phyloP scores from a whole-genome alignment of 2,888 invertebrate genomes.

The Eucera pruinosa region DNA sequence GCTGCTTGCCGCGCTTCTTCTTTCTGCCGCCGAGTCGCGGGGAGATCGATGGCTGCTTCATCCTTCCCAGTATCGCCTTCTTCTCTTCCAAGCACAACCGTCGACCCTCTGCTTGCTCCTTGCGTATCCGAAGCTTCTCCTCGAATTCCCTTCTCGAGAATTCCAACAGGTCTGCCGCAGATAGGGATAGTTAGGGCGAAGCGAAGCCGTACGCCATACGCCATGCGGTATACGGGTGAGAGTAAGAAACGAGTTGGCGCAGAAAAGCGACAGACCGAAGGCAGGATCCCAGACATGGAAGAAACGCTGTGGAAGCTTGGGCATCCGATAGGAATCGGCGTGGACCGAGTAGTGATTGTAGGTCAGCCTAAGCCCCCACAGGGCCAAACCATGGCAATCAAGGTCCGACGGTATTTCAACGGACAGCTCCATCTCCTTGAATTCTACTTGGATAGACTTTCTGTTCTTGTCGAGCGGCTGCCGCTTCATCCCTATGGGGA shows the following conservation, averaged over 20 bases:
- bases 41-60: slow-evolving; percentile 83
- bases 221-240: too few species aligned
- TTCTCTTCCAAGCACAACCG: slow-evolving; percentile 84
- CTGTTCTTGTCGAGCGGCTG: slow-evolving; percentile 74
- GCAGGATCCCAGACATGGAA: slow-evolving; percentile 49
- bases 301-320: slow-evolving; percentile 78
- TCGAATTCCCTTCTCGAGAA: slow-evolving; percentile 85
- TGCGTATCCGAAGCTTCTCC: slow-evolving; percentile 82
- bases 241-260: too few species aligned
- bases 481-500: slow-evolving; percentile 82
- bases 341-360: slow-evolving; percentile 87
- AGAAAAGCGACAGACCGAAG: slow-evolving; percentile 29
- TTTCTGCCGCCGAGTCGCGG: slow-evolving; percentile 56
- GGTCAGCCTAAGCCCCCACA: slow-evolving; percentile 86
- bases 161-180: slow-evolving; percentile 84
- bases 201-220: neutral
- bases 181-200: too few species aligned
- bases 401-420: slow-evolving; percentile 86
- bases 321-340: slow-evolving; percentile 80
- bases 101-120: slow-evolving; percentile 84
- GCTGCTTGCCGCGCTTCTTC: slow-evolving; percentile 44
- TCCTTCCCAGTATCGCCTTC: slow-evolving; percentile 81
- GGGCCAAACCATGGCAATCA: slow-evolving; percentile 85
- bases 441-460: slow-evolving; percentile 85
- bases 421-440: slow-evolving; percentile 85